phyloP scores from a whole-genome alignment of 2,888 invertebrate species.

The Malthinus flaveolus region DNA sequence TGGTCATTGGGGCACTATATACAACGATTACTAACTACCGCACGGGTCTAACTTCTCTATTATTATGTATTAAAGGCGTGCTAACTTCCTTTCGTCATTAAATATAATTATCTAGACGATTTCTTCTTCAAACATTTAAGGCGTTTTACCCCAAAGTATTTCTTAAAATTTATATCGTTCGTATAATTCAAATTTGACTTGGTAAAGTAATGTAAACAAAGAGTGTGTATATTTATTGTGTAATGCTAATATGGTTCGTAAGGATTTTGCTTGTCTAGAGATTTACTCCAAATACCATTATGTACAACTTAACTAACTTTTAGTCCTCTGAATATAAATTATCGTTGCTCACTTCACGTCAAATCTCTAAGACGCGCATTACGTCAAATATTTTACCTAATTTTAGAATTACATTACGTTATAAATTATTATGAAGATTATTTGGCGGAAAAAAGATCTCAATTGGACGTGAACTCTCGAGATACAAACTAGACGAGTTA shows the following conservation, averaged over 20 bases:
- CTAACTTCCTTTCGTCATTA: slow-evolving; percentile 20
- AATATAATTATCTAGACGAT: slow-evolving; percentile 9
- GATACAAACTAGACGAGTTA: no score
- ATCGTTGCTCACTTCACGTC: slow-evolving; percentile 13
- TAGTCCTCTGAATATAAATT: slow-evolving; percentile 22
- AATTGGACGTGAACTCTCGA: no score
- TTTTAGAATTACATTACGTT: no score
- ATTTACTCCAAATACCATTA: slow-evolving; percentile 29
- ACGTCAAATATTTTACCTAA: no score
- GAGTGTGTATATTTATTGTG: slow-evolving; percentile 1
- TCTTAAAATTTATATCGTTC: no score
- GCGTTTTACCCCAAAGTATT: no score
- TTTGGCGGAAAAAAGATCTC: no score
- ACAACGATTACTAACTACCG: slow-evolving; percentile 22
- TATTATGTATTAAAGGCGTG: slow-evolving; percentile 26
- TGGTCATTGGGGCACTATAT: slow-evolving; percentile 32
- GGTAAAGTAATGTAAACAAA: slow-evolving; percentile 8
- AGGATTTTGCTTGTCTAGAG: slow-evolving; percentile 32
- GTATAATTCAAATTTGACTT: neutral
- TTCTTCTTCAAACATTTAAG: slow-evolving; percentile 2
- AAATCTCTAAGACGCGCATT: no score
- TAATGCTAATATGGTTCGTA: slow-evolving; percentile 28
- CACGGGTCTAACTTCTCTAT: slow-evolving; percentile 25
- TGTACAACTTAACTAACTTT: slow-evolving; percentile 32
- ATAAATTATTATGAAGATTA: no score